A percentile compares a stretch with the other conserved stretches of the same genome.
These are phyloP conservation scores for Diarsia dahlii DNA, from an alignment of 2,888 invertebrate species.

Conservation along the genomic window DNA sequence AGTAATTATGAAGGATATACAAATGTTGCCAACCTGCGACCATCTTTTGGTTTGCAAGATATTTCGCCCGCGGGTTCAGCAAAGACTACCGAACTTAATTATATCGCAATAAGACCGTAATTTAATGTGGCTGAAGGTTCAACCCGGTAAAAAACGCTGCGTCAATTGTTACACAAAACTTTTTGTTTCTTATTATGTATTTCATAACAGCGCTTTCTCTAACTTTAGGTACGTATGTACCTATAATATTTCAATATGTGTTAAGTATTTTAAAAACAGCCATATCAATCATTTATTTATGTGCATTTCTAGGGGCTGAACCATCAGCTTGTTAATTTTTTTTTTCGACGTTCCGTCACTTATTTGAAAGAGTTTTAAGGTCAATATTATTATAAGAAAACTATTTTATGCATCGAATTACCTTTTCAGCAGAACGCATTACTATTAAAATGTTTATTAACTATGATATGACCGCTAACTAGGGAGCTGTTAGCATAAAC, in stretches of 20 bases:
- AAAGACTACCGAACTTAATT: slow-evolving; percentile 14
- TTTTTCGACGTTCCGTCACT: neutral
- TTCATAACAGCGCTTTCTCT: neutral
- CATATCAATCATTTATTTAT: neutral
- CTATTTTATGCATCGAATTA: slow-evolving; percentile 15
- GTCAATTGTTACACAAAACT: neutral
- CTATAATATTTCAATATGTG: neutral
- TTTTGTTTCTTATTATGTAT: neutral
- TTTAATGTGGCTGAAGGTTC: too few species aligned
- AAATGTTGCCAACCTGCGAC: slow-evolving; percentile 28
- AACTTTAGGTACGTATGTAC: neutral
- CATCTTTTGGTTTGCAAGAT: neutral
- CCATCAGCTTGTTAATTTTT: neutral
- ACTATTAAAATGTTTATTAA: slow-evolving; percentile 29
- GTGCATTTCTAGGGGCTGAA: neutral
- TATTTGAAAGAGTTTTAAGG: neutral
- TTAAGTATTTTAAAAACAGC: neutral
- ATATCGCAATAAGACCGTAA: slow-evolving; percentile 1
- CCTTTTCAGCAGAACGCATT: slow-evolving; percentile 22
- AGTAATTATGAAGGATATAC: slow-evolving; percentile 58
- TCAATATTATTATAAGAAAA: slow-evolving; percentile 9
- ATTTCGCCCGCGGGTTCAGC: neutral
- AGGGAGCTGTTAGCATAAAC: slow-evolving; percentile 23
- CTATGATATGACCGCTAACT: slow-evolving; percentile 43
- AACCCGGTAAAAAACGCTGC: neutral